phyloP scores from a whole-genome alignment of 2,113 vertebrate species.

The Turdus rufiventris region DNA sequence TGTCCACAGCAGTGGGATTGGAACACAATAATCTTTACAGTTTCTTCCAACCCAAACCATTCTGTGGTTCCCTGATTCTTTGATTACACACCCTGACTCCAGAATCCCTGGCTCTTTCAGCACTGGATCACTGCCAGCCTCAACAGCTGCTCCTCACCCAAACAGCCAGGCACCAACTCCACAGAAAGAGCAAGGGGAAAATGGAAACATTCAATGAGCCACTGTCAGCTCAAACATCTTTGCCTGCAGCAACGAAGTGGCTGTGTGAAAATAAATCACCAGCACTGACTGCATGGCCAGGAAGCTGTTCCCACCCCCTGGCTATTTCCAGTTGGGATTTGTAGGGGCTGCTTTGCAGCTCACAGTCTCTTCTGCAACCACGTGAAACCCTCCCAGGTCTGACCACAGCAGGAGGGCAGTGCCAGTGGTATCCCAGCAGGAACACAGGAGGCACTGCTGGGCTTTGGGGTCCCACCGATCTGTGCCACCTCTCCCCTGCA shows the following conservation, averaged over 20 bases:
- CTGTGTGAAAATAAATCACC: not conserved
- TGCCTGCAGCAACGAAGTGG: not conserved
- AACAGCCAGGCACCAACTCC: not conserved
- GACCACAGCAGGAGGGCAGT: not conserved
- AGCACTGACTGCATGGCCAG: not conserved
- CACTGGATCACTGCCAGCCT: not conserved
- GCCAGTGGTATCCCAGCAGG: not conserved
- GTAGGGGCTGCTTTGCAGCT: not conserved
- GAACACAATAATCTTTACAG: not conserved
- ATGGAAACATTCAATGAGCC: not conserved
- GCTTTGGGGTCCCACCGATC: rapidly evolving
- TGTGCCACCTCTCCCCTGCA: not conserved
- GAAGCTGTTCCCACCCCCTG: not conserved
- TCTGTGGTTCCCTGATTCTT: not conserved
- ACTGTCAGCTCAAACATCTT: not conserved
- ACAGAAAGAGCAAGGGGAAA: not conserved
- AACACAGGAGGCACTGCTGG: not conserved
- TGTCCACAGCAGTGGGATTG: not conserved
- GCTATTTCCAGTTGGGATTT: not conserved
- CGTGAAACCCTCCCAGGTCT: not conserved
- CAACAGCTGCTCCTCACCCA: not conserved
- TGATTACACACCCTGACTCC: not conserved
- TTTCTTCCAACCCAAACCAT: not conserved
- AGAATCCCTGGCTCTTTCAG: not conserved
- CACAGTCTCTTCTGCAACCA: not conserved